A percentile compares a stretch with the other conserved stretches of the same genome.
Evolutionary conservation across 1,140 invertebrate genomes (phyloP).

Genomic region (Pseudobourletiella spinata): DNA sequence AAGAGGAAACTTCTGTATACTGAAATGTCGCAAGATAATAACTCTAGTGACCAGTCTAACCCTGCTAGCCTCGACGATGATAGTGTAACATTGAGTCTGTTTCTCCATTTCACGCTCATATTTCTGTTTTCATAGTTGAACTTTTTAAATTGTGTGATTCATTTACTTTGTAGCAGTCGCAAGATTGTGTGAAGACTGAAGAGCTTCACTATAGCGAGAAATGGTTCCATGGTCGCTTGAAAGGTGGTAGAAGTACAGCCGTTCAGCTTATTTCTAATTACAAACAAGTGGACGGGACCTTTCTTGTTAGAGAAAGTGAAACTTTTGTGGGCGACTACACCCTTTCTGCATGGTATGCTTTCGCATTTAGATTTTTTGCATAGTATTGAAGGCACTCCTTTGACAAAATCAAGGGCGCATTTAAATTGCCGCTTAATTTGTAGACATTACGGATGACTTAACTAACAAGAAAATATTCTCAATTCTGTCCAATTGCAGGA

Average conservation of each 20-base stretch:
- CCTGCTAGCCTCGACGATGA: not conserved
- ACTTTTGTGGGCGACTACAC: slow-evolving; percentile 95
- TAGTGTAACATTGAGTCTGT: not conserved
- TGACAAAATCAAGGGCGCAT: too few species aligned
- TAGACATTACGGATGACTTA: too few species aligned
- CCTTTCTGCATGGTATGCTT: slow-evolving; percentile 70
- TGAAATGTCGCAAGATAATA: slow-evolving; percentile 44
- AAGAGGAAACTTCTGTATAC: slow-evolving; percentile 81
- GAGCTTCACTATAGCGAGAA: slow-evolving; percentile 90
- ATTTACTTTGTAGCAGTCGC: slow-evolving; percentile 5
- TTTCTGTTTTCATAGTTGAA: too few species aligned
- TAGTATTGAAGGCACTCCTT: too few species aligned
- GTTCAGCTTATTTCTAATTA: slow-evolving; percentile 68
- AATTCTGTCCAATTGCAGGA: too few species aligned
- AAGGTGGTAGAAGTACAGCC: slow-evolving; percentile 64
- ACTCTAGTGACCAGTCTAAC: not conserved
- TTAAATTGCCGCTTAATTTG: too few species aligned
- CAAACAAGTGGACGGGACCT: slow-evolving; percentile 83
- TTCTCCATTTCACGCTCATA: too few species aligned
- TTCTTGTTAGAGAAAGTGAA: slow-evolving; percentile 86
- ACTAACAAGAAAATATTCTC: too few species aligned
- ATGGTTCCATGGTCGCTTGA: slow-evolving; percentile 88
- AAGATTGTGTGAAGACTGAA: slow-evolving; percentile 43
- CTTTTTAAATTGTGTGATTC: not conserved
- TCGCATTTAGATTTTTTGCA: too few species aligned